phyloP scores from a whole-genome alignment of 2,888 invertebrate genomes.

The Lapara coniferarum region DNA sequence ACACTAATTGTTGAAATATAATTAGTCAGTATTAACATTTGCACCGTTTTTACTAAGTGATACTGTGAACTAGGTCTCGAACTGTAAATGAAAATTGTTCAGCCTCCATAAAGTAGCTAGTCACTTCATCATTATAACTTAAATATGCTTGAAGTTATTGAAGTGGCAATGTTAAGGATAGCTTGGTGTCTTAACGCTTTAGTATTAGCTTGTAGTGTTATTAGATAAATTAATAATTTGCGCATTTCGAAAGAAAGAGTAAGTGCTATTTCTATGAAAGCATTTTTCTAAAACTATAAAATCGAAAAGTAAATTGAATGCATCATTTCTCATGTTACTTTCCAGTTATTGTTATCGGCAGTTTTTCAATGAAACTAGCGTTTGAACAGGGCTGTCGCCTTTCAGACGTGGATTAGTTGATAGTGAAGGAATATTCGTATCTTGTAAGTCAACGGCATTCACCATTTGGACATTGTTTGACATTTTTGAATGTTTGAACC shows the following conservation, averaged over 20 bases:
- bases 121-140: constrained; percentile 43
- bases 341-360: constrained; percentile 55
- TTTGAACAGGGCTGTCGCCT: constrained; percentile 42
- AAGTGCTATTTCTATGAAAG: constrained; percentile 37
- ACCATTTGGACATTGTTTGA: constrained; percentile 71
- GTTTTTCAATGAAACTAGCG: constrained; percentile 52
- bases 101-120: constrained; percentile 49
- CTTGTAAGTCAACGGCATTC: constrained; percentile 43
- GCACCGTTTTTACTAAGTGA: constrained; percentile 43
- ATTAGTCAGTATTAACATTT: constrained; percentile 46
- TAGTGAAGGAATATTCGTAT: constrained; percentile 30
- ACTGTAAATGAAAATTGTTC: constrained; percentile 38
- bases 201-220: constrained; percentile 46
- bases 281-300: constrained; percentile 31
- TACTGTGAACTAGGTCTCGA: constrained; percentile 38
- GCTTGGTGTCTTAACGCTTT: constrained; percentile 48
- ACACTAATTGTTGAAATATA: constrained; percentile 34
- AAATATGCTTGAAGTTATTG: constrained; percentile 37
- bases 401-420: constrained; percentile 44
- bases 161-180: constrained; percentile 39
- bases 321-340: constrained; percentile 50
- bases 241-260: constrained; percentile 41
- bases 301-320: constrained; percentile 27
- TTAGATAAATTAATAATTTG: constrained; percentile 43
- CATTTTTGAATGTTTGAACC: constrained; percentile 36